Base-by-base conservation (phyloP, 2,888 invertebrate genomes). In the Nomada flava region DNA sequence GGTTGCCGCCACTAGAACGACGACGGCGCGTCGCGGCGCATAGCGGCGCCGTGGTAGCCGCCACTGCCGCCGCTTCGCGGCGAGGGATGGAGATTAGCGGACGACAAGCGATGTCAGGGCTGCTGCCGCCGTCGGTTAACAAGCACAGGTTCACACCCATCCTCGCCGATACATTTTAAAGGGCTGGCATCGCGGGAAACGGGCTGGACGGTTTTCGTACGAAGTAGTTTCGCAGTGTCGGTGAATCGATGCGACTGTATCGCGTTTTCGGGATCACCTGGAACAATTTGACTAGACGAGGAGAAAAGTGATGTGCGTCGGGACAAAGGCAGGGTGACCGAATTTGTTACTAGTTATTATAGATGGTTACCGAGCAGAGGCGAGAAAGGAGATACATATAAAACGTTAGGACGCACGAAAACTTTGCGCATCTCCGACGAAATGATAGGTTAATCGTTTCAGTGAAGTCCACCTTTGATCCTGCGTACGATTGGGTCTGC, bases 81-180 rank as follows among this genome's bases (percentile, higher is more conserved):
- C 75, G 86, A 87, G 82, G 87, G 85, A 72, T 71, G 83, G 65
- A 79, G 83, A 83, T 75, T 67, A 82, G 79, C 73, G 67, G 29
- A 63, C 75, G 84, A 77, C 73, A 59, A 82, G 82, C 80, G 86
- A 79, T 83, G 86, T 79, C 82, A 80, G 85, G 86, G 90, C 78
- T 79, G 86, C 86, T 77, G 88, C 84, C 83, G 86, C 86, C 79
- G 85, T 85, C 88, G 84, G 85, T 84, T 79, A 84, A 84, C 83
- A 82, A 83, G 82, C 76, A 85, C 85, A 81, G 88, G 89, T 87
- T 89, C 88, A 89, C 89, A 89, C 88, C 88, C 88, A 88, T 88
- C 79, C 69, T 78, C 79, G 78, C 63, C 75, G 76, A 78, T 60
- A 57, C 15, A 44, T 42, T 68, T 52, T 47, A 71, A 55, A 50